Percentiles rank a stretch among this genome's conserved stretches.
Conservation (phyloP, 2,797 vertebrate species). For the Siniperca scherzeri region DNA sequence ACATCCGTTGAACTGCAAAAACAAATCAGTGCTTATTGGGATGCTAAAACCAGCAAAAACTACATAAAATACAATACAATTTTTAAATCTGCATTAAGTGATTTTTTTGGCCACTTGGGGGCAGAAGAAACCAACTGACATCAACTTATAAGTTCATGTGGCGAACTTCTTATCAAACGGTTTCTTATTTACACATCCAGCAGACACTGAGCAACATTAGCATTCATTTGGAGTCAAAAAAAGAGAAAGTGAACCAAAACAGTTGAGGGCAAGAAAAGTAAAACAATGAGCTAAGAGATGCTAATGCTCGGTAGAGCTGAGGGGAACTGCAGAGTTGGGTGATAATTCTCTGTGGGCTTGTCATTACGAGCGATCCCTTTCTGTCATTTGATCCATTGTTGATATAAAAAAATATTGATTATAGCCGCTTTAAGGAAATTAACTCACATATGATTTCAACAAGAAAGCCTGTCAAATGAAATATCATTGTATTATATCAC, state of each 20-base stretch:
- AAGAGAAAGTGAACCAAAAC: background rate
- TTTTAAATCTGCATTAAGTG: background rate
- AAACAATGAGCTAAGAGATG: background rate
- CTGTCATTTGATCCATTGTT: conserved; percentile 21
- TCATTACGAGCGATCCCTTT: background rate
- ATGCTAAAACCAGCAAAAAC: conserved; percentile 1
- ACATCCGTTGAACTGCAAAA: background rate
- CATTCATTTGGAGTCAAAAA: background rate
- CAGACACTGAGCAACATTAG: background rate
- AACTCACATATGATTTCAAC: conserved; percentile 22
- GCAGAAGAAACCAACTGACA: background rate
- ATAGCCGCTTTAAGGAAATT: conserved; percentile 7
- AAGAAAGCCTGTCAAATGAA: conserved; percentile 30
- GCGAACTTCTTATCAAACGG: background rate
- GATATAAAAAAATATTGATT: conserved; percentile 22
- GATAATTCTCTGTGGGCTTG: conserved; percentile 18
- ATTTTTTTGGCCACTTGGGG: background rate
- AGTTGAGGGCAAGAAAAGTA: too few relatives aligned
- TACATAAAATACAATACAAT: background rate
- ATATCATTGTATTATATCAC: conserved; percentile 1
- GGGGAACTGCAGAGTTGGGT: background rate
- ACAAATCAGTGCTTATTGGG: background rate
- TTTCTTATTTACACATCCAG: background rate
- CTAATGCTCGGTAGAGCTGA: conserved; percentile 9
- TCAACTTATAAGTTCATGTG: too few relatives aligned